Evolutionary conservation across 2,113 vertebrate species (phyloP).

Genomic region (Taurulus bubalis): DNA sequence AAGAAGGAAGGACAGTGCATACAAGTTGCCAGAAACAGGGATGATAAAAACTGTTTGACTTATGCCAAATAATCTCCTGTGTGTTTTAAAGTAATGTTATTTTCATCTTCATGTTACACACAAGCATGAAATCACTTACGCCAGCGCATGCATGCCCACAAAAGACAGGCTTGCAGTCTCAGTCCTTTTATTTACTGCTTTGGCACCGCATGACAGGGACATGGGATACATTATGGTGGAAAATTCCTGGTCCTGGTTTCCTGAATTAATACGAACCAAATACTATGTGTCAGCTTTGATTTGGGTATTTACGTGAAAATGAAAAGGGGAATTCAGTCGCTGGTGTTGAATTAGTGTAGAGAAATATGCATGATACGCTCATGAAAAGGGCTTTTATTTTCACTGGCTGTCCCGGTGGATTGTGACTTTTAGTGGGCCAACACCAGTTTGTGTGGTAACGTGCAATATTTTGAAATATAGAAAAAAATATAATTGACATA

Average conservation of each 20-base stretch:
- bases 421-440: conserved; percentile 30
- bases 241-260: conserved; percentile 63
- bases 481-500: conserved; percentile 8
- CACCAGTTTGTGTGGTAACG: conserved; percentile 35
- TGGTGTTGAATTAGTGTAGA: conserved; percentile 38
- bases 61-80: not conserved
- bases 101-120: conserved; percentile 47
- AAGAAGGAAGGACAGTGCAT: not conserved
- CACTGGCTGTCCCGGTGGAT: conserved; percentile 21
- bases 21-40: not conserved
- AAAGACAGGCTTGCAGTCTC: conserved; percentile 32
- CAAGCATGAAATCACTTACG: conserved; percentile 53
- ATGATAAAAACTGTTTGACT: not conserved
- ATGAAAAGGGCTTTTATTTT: conserved; percentile 46
- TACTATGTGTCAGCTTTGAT: conserved; percentile 69
- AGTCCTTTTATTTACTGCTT: conserved; percentile 52
- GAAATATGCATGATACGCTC: conserved; percentile 34
- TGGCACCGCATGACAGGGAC: conserved; percentile 53
- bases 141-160: conserved; percentile 36
- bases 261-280: conserved; percentile 65
- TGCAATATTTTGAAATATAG: conserved; percentile 5
- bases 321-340: conserved; percentile 38
- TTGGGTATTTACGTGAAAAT: conserved; percentile 45
- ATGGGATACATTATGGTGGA: conserved; percentile 57
- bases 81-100: conserved; percentile 2